phyloP scores from a whole-genome alignment of 2,888 invertebrate genomes.

The Tigriopus californicus region DNA sequence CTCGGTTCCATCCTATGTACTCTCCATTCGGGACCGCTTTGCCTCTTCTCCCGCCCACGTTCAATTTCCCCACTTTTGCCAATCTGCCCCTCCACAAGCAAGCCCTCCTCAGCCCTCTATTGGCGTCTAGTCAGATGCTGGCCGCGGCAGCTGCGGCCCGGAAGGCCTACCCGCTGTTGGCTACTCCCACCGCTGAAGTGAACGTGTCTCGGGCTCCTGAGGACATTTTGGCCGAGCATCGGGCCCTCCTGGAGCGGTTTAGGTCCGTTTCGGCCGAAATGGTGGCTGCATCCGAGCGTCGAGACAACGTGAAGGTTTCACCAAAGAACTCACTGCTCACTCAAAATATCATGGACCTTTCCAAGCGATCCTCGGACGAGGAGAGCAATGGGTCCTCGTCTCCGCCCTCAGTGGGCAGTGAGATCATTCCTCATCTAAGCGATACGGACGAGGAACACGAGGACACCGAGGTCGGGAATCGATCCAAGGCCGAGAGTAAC shows the following conservation, averaged over 20 bases:
- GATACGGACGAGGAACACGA: not conserved
- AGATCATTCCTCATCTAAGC: conserved; percentile 2
- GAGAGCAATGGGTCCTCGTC: not conserved
- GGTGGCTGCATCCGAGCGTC: not conserved
- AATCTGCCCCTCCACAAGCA: conserved; percentile 3
- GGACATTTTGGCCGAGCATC: conserved; percentile 9
- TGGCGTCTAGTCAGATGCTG: not conserved
- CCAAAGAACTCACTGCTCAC: not conserved
- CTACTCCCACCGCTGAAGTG: not conserved
- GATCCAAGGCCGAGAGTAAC: not conserved
- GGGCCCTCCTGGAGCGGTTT: conserved; percentile 7
- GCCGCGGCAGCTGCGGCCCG: conserved; percentile 2
- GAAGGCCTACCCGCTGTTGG: conserved; percentile 1
- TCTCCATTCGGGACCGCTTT: not conserved
- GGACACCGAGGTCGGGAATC: not conserved
- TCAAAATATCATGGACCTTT: not conserved
- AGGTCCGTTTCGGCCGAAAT: not conserved
- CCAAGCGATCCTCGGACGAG: not conserved
- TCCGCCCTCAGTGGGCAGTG: not conserved
- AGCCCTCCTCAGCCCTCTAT: conserved; percentile 7
- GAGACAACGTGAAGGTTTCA: not conserved
- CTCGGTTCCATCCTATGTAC: not conserved
- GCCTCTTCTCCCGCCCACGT: not conserved
- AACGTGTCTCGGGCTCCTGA: too few species aligned
- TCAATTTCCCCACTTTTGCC: not conserved